These are phyloP conservation scores for Gallinago solitaria DNA, from an alignment of 2,797 vertebrate species.

Conservation along the genomic window DNA sequence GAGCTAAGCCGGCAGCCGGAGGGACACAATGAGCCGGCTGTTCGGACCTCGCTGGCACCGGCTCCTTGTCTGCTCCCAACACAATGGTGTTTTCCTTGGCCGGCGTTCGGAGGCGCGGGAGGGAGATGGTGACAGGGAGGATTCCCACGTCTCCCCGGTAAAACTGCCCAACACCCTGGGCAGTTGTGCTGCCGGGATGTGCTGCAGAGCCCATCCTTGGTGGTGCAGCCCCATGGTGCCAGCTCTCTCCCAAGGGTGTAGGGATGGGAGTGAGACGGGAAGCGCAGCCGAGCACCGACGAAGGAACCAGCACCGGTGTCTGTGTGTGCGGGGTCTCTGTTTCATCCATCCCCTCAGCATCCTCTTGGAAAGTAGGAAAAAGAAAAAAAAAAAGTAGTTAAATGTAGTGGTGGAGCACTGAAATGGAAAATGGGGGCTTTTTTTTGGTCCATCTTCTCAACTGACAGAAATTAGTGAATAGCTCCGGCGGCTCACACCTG, in stretches of 20 bases:
- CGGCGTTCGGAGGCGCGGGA: background rate
- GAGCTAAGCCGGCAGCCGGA: background rate
- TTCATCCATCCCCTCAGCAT: background rate
- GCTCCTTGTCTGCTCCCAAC: background rate
- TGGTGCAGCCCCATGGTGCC: fast-evolving
- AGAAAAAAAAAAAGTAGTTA: fast-evolving
- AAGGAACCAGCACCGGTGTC: too few relatives aligned
- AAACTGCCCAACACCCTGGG: fast-evolving
- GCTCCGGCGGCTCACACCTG: background rate
- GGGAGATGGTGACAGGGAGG: slow-evolving; percentile 1
- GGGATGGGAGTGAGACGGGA: background rate
- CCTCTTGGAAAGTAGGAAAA: background rate
- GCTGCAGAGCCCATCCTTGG: fast-evolving
- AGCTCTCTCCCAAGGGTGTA: background rate
- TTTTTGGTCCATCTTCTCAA: background rate
- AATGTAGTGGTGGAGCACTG: background rate
- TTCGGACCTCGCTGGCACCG: background rate
- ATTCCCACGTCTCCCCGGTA: background rate
- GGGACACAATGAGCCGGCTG: slow-evolving; percentile 13
- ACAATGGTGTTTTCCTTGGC: slow-evolving; percentile 32
- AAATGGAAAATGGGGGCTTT: background rate
- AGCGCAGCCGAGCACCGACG: fast-evolving
- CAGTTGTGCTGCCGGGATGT: fast-evolving
- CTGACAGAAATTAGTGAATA: background rate
- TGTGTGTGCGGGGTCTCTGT: background rate